Base-by-base conservation (phyloP, 2,888 invertebrate species). In the Tiphia femorata region DNA sequence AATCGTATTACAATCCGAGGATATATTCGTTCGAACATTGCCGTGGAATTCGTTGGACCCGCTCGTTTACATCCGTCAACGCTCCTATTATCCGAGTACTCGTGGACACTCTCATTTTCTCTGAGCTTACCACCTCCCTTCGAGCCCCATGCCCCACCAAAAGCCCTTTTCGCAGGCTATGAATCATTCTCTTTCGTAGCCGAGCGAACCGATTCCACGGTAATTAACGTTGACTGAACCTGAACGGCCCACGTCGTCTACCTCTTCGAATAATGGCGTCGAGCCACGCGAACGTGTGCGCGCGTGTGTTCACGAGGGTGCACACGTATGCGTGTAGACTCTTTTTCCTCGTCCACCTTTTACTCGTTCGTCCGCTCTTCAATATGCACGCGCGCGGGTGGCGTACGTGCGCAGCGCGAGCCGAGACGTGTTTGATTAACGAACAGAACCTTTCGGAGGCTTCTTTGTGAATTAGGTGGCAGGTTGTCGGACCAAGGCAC, bases 181-280 rank as follows among this genome's bases (percentile, higher is more conserved):
- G 69, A 69, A 69, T 70, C 69, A 69, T 64, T 66, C 66, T 29
- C 61, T 66, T 55, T 60, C 52, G 50, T 53, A 47, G 52, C 42
- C 51, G 37, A 10, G 40, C 30, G 37, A 35, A 51, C 49, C 62
- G 58, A 67, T 69, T 67, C 59, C 54, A 30, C 52, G 52, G 62
- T 69, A 73, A 73, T 72, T 73, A 72, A 69, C 62, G 69, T 50
- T 62, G 58, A 67, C 62, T 58, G 50, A 48, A 33, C 41, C 41
- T 40, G 52, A 54, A 54, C 58, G 40, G n/a, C 69, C 58, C 65
- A 65, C 61, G 58, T 64, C 58, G 69, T 58, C 59, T 54, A 40
- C 52, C 38, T 56, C 50, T 33, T 44, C 49, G 57, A 56, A 59
- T 59, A 60, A 58, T 53, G 48, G 20, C 33, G 33, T 17, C 29